These are phyloP conservation scores for Macrobrachium nipponense DNA, from an alignment of 1,140 invertebrate species.

Conservation along the genomic window DNA sequence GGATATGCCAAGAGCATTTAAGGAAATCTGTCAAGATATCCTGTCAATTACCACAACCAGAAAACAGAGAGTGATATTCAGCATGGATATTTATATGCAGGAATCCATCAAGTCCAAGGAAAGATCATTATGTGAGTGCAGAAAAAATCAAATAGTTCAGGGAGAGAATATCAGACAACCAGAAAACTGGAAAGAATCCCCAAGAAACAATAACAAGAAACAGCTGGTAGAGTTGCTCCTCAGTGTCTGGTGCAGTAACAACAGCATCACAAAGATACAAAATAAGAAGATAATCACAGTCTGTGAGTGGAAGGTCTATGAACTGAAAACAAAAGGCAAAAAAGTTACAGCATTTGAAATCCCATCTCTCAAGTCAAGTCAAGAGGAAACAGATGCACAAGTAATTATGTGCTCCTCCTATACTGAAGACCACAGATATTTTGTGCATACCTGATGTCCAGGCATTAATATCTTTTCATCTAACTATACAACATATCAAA, in stretches of 20 bases:
- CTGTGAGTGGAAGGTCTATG: neutral
- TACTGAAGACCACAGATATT: constrained; percentile 13
- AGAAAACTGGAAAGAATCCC: constrained; percentile 12
- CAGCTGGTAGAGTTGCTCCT: constrained; percentile 3
- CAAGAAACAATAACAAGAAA: neutral
- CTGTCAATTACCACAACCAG: neutral
- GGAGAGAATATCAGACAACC: neutral
- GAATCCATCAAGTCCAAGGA: constrained; percentile 21
- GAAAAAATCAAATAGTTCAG: neutral
- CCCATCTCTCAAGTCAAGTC: constrained; percentile 6
- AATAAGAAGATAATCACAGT: constrained; percentile 3
- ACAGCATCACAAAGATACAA: neutral
- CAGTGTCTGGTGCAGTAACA: neutral
- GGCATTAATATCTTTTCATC: constrained; percentile 4
- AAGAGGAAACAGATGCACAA: constrained; percentile 17
- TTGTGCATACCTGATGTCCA: neutral
- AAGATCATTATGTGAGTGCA: neutral
- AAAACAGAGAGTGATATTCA: constrained; percentile 1
- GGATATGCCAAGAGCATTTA: constrained; percentile 16
- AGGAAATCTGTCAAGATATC: constrained; percentile 6
- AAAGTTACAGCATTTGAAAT: constrained; percentile 4
- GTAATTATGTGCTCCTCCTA: constrained; percentile 1
- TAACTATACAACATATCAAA: neutral
- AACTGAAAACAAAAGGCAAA: neutral
- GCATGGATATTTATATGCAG: neutral